Evolutionary conservation across 2,113 vertebrate species (phyloP).

Genomic region (Regulus satrapa): DNA sequence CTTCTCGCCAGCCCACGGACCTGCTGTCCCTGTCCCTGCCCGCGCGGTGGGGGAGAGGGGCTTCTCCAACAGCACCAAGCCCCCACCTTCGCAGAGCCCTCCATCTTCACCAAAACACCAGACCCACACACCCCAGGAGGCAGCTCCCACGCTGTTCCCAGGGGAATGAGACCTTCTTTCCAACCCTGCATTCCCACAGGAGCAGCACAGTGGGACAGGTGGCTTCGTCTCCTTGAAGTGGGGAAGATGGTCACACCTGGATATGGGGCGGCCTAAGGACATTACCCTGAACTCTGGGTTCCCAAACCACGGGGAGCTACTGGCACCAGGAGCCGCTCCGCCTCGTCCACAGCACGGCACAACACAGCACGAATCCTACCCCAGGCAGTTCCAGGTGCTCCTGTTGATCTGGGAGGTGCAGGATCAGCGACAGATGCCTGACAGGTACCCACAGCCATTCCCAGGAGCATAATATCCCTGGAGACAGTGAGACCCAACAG

Average conservation of each 20-base stretch:
- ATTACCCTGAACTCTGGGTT: neutral
- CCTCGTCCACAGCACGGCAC: rapidly evolving
- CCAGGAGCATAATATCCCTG: neutral
- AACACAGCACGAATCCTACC: rapidly evolving
- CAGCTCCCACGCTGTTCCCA: rapidly evolving
- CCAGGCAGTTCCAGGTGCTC: neutral
- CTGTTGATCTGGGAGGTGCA: neutral
- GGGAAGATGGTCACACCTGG: too few species aligned
- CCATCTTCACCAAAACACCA: neutral
- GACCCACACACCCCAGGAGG: neutral
- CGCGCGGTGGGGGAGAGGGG: rapidly evolving
- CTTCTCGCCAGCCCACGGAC: neutral
- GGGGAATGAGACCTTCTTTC: neutral
- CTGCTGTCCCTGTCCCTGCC: conserved; percentile 19
- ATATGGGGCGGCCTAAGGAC: neutral
- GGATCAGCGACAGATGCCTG: neutral
- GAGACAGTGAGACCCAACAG: neutral
- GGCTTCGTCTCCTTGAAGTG: rapidly evolving
- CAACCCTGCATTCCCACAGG: neutral
- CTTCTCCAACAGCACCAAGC: neutral
- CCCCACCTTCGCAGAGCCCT: neutral
- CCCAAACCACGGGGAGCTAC: rapidly evolving
- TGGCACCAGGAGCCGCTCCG: neutral
- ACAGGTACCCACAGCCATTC: neutral
- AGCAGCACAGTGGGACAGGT: neutral